These are phyloP conservation scores for Protosalanx chinensis DNA, from an alignment of 2,797 vertebrate genomes.

Conservation along the genomic window DNA sequence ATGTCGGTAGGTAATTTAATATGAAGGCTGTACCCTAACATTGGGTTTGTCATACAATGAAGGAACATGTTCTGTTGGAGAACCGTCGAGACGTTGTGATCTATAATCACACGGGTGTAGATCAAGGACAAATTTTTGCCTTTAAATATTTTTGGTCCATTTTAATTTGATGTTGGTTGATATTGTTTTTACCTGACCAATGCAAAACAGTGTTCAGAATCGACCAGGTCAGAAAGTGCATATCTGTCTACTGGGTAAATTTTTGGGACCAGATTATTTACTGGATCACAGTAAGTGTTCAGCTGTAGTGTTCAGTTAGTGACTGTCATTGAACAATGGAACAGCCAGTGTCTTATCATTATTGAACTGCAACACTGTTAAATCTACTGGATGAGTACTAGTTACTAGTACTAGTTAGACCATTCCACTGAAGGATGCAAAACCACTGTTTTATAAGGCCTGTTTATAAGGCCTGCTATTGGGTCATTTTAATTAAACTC, in stretches of 20 bases:
- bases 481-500: not conserved
- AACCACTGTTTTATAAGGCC: not conserved
- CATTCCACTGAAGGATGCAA: not conserved
- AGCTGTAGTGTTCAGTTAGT: not conserved
- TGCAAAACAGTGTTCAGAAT: constrained; percentile 47
- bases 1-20: constrained; percentile 80
- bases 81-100: constrained; percentile 19
- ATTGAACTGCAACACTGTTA: too few relatives aligned
- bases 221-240: constrained; percentile 19
- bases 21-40: constrained; percentile 62
- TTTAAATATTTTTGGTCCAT: constrained; percentile 62
- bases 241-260: not conserved
- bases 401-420: not conserved
- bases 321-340: constrained; percentile 2
- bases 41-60: constrained; percentile 39
- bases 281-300: not conserved
- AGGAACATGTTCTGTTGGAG: constrained; percentile 54
- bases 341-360: not conserved
- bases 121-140: constrained; percentile 40
- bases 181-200: constrained; percentile 28
- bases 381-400: too few relatives aligned
- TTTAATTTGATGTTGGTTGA: constrained; percentile 46
- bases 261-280: not conserved
- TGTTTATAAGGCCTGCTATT: constrained; percentile 4
- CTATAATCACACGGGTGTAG: constrained; percentile 38